phyloP scores from a whole-genome alignment of 2,888 invertebrate genomes.

The Slavum lentiscoides region DNA sequence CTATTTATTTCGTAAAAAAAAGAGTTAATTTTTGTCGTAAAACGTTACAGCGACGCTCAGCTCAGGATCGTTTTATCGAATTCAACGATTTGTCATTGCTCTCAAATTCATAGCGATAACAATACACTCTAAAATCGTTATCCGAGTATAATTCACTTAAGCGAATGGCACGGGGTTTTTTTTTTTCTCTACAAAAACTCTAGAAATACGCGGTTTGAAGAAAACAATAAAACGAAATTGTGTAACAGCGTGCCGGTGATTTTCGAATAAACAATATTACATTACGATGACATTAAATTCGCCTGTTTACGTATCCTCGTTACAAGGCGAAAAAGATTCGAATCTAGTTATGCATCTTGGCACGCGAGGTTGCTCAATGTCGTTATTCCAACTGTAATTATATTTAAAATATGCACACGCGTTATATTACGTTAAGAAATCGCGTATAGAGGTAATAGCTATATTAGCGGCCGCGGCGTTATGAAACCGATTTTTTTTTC shows the following conservation, averaged over 20 bases:
- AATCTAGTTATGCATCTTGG: constrained; percentile 29
- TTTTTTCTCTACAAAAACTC: too few species aligned
- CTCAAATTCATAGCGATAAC: too few species aligned
- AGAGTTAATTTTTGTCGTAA: too few species aligned
- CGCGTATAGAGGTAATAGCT: neutral
- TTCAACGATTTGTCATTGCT: too few species aligned
- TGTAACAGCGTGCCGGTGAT: neutral
- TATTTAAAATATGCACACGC: neutral
- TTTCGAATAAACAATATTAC: neutral
- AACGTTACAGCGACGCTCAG: too few species aligned
- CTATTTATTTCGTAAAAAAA: too few species aligned
- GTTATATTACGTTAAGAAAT: neutral
- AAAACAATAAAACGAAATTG: too few species aligned
- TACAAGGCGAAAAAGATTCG: constrained; percentile 8
- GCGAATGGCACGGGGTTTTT: too few species aligned
- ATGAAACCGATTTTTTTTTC: constrained; percentile 8
- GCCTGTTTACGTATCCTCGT: neutral
- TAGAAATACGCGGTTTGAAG: too few species aligned
- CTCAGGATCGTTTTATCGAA: too few species aligned
- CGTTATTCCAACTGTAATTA: neutral
- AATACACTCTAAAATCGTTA: too few species aligned
- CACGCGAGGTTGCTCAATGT: constrained; percentile 1
- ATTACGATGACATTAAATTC: neutral
- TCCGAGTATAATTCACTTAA: too few species aligned
- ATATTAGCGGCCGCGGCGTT: neutral